Evolutionary conservation across 1,140 invertebrate genomes (phyloP), one percentile per base, ranked within the genome.

Genomic region (Archivesica marissinica): DNA sequence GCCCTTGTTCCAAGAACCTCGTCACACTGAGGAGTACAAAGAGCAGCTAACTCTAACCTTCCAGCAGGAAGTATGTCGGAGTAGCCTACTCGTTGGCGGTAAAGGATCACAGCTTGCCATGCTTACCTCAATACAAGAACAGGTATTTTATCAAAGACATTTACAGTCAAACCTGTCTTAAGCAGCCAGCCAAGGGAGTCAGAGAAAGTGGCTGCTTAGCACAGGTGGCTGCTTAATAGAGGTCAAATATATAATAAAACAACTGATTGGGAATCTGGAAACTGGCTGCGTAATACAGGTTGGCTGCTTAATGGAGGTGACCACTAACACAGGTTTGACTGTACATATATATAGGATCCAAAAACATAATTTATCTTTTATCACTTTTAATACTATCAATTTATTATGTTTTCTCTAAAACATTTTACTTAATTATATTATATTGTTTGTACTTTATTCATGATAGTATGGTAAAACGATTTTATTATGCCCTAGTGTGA

Each of bases 101-200:
- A 97, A 97, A 93, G 96, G 96, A 39, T 95, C 95, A 17, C 96
- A 96, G 1, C 92, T 97, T 7, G 96, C 96, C 1, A 88, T 96
- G 17, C 90, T 97, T 38, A 93, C 94, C 2, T 94, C 94, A 0
- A 89, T 95, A 35, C 89, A 95, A 64, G 88, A 86, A 64, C 76
- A 89, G 86, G 90, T 92, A 86, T 72, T 61, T n/a, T 15, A 44
- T 13, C 25, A 56, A 76, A 17, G 7, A 47, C 17, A 17, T 47
- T 17, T 9, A 9, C 41, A 47, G 7, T 47, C 7, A 17, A 9
- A 17, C 17, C 41, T 9, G 7, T 9, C 17, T 47, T 47, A 7
- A 47, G 7, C 17, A 9, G 41, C 17, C 41, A 47, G 7, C 17
- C 17, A 17, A 9, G 7, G 17, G 41, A 9, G 41, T 47, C 41